A percentile compares a stretch with the other conserved stretches of the same genome.
Evolutionary conservation across 2,797 vertebrate genomes (phyloP).

Genomic region (Esox masquinongy): DNA sequence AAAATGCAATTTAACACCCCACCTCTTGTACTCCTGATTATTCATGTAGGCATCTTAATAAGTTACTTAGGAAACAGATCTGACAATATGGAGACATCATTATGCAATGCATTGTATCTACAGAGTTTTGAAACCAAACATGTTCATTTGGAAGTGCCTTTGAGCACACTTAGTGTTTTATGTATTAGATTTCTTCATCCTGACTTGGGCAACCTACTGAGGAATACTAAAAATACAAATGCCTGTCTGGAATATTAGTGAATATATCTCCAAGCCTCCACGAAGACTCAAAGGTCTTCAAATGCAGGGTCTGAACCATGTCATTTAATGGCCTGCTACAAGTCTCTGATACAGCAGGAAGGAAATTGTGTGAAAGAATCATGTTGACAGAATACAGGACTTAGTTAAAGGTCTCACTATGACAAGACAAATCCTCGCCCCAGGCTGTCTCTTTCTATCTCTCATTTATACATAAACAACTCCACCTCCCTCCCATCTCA

Average conservation of each 20-base stretch:
- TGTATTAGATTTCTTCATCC: slow-evolving; percentile 19
- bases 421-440: slow-evolving; percentile 72
- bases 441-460: slow-evolving; percentile 55
- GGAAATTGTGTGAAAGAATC: slow-evolving; percentile 67
- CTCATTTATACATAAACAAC: slow-evolving; percentile 29
- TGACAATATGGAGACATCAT: slow-evolving; percentile 18
- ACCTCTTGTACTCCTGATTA: background rate
- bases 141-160: slow-evolving; percentile 47
- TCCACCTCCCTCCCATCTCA: slow-evolving; percentile 49
- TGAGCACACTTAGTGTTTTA: slow-evolving; percentile 48
- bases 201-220: background rate
- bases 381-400: slow-evolving; percentile 71
- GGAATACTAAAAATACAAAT: slow-evolving; percentile 15
- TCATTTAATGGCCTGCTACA: slow-evolving; percentile 52
- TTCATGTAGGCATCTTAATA: background rate
- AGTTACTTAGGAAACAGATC: background rate
- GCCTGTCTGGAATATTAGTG: slow-evolving; percentile 43
- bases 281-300: slow-evolving; percentile 51
- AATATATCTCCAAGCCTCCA: slow-evolving; percentile 41
- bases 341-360: slow-evolving; percentile 54
- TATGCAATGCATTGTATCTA: slow-evolving; percentile 46
- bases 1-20: background rate
- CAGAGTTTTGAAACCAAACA: slow-evolving; percentile 47
- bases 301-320: slow-evolving; percentile 43
- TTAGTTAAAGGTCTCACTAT: slow-evolving; percentile 74